A percentile compares a stretch with the other conserved stretches of the same genome.
These are phyloP conservation scores for Acleris cristana DNA, from an alignment of 2,888 invertebrate genomes.

Conservation along the genomic window DNA sequence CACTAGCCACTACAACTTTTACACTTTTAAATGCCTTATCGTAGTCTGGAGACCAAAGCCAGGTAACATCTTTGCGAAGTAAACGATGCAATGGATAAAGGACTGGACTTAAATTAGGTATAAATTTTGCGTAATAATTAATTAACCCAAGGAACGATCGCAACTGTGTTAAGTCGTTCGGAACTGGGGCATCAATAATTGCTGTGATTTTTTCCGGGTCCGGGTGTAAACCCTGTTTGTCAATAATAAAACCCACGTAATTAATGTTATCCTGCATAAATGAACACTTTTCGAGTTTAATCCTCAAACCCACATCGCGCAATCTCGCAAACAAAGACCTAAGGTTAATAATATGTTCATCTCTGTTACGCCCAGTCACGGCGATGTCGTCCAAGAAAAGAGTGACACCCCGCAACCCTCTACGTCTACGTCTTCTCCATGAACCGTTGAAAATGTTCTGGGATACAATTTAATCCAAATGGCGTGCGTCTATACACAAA, in stretches of 20 bases:
- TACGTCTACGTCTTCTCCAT: slow-evolving; percentile 15
- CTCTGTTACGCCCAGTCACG: background rate
- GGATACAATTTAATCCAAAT: slow-evolving; percentile 16
- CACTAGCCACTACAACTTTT: background rate
- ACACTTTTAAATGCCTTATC: background rate
- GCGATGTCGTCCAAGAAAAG: slow-evolving; percentile 19
- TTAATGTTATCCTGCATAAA: slow-evolving; percentile 1
- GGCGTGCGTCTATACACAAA: slow-evolving; percentile 17
- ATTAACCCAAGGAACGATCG: slow-evolving; percentile 14
- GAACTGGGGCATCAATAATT: slow-evolving; percentile 1
- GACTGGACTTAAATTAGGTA: slow-evolving; percentile 8
- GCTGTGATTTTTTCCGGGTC: slow-evolving; percentile 7
- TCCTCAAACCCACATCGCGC: background rate
- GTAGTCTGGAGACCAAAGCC: slow-evolving; percentile 2
- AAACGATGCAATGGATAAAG: slow-evolving; percentile 5
- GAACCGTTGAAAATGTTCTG: slow-evolving; percentile 24
- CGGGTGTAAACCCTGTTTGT: background rate
- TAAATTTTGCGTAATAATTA: slow-evolving; percentile 21
- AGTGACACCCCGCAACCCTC: background rate
- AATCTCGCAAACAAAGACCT: background rate
- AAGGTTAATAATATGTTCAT: background rate
- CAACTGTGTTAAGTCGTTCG: background rate
- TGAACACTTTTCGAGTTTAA: slow-evolving; percentile 1
- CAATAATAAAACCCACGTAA: background rate
- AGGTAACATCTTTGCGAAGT: slow-evolving; percentile 5